These are phyloP conservation scores for Mustela nigripes DNA, from an alignment of 2,113 vertebrate genomes.

Conservation along the genomic window DNA sequence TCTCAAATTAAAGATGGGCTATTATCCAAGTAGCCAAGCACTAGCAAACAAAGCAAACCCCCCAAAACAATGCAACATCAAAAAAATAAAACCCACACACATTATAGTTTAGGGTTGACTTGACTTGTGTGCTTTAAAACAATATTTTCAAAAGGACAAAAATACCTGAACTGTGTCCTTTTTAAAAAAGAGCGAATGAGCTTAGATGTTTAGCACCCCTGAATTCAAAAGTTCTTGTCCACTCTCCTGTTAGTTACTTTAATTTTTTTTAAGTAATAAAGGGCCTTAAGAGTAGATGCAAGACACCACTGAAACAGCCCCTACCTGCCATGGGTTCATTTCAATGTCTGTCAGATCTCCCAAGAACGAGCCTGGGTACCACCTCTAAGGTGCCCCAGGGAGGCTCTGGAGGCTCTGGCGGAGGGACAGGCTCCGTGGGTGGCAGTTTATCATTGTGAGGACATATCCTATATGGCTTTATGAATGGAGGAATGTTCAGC, in stretches of 20 bases:
- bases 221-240: conserved; percentile 67
- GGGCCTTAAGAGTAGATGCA: not conserved
- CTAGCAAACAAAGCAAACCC: not conserved
- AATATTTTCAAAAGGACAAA: conserved; percentile 67
- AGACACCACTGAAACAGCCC: not conserved
- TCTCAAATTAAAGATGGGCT: not conserved
- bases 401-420: not conserved
- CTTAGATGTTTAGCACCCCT: conserved; percentile 54
- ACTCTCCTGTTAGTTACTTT: conserved; percentile 66
- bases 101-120: conserved; percentile 53
- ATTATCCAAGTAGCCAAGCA: not conserved
- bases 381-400: not conserved
- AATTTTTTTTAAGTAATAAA: not conserved
- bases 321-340: not conserved
- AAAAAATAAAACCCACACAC: not conserved
- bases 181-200: not conserved
- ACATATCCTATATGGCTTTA: not conserved
- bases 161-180: conserved; percentile 70
- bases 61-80: not conserved
- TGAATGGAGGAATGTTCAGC: not conserved
- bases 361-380: not conserved
- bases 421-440: not conserved
- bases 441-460: not conserved
- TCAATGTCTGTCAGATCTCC: not conserved
- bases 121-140: conserved; percentile 72